Percentiles rank a stretch among this genome's conserved stretches.
Evolutionary conservation across 2,888 invertebrate genomes (phyloP).

Genomic region (Acanthosepion esculentum): DNA sequence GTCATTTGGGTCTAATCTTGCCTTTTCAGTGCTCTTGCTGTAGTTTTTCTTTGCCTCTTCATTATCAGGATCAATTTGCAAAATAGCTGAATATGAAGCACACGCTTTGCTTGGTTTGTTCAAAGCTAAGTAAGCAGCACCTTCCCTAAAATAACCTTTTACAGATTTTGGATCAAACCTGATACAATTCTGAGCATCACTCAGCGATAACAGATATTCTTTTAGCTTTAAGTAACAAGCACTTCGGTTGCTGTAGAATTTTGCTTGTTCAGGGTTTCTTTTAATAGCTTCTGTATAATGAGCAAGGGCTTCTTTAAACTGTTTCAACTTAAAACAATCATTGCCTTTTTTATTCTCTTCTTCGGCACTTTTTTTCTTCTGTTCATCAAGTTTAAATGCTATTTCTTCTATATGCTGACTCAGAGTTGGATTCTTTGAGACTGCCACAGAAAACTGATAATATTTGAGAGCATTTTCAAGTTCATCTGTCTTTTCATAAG

Average conservation of each 20-base stretch:
- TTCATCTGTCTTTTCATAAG: conserved; percentile 35
- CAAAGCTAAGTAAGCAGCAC: neutral
- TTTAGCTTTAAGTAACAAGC: conserved; percentile 24
- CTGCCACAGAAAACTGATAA: neutral
- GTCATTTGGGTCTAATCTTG: neutral
- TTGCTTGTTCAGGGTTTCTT: neutral
- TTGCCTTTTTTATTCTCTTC: conserved; percentile 39
- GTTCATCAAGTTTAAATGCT: neutral
- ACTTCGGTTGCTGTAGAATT: neutral
- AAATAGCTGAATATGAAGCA: neutral
- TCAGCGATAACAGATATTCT: neutral
- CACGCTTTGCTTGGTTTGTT: neutral
- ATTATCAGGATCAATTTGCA: neutral
- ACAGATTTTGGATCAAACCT: neutral
- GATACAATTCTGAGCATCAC: neutral
- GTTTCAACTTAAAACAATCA: conserved; percentile 23
- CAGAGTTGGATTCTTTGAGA: neutral
- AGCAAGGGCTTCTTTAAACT: neutral
- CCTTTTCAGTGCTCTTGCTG: neutral
- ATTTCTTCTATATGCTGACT: neutral
- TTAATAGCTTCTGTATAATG: conserved; percentile 36
- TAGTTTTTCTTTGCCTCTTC: conserved; percentile 37
- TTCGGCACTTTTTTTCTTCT: neutral
- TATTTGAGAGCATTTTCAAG: conserved; percentile 35
- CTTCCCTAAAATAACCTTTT: conserved; percentile 13